Conservation (phyloP, 2,888 invertebrate genomes). For the Drosophila pegasa region DNA sequence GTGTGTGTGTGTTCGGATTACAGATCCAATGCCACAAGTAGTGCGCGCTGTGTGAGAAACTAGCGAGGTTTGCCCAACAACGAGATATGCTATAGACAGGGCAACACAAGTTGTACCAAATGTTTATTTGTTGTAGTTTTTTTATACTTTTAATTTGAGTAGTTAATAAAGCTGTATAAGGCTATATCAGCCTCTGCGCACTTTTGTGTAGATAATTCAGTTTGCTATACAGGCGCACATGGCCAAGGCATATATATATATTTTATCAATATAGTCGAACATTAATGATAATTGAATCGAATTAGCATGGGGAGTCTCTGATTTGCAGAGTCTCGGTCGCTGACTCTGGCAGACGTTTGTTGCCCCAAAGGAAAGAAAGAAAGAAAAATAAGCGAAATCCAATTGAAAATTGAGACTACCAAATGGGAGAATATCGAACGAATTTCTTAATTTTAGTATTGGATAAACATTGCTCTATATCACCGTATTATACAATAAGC, state of each 20-base stretch:
- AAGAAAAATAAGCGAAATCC: not conserved
- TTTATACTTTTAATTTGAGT: not conserved
- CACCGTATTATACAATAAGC: not conserved
- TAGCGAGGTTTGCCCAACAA: slow-evolving; percentile 3
- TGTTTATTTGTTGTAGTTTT: not conserved
- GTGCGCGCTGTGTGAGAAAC: slow-evolving; percentile 6
- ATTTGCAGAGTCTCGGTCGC: not conserved
- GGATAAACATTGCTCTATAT: too few species aligned
- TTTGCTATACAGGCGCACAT: not conserved
- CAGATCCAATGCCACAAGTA: slow-evolving; percentile 18
- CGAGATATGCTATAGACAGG: not conserved
- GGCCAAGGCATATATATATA: not conserved
- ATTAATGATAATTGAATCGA: slow-evolving; percentile 8
- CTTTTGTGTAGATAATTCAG: not conserved
- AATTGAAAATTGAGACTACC: not conserved
- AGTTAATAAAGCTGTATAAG: not conserved
- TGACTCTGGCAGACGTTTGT: not conserved
- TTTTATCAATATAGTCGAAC: not conserved
- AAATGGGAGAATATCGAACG: not conserved
- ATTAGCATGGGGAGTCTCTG: not conserved
- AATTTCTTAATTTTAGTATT: too few species aligned
- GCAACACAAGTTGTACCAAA: not conserved
- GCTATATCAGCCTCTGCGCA: not conserved
- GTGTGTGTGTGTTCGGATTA: slow-evolving; percentile 13
- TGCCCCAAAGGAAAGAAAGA: too few species aligned